Evolutionary conservation across 2,113 vertebrate species (phyloP).

Genomic region (Gallinago undulata): DNA sequence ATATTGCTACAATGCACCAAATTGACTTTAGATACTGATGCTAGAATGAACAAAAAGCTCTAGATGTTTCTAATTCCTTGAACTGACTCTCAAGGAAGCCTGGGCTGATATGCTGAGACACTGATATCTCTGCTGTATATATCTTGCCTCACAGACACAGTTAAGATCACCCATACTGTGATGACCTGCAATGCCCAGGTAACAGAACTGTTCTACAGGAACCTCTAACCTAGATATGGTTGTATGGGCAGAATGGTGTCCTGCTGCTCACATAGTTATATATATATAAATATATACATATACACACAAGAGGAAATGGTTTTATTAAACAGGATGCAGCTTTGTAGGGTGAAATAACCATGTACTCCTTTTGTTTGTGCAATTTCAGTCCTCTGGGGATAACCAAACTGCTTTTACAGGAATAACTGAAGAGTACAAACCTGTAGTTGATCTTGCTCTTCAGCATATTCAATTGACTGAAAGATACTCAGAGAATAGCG

Average conservation of each 20-base stretch:
- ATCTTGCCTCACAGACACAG: neutral
- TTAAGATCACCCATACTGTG: neutral
- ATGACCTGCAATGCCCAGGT: neutral
- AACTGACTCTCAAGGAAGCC: neutral
- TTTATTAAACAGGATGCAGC: neutral
- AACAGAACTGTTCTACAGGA: neutral
- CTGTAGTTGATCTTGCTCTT: conserved; percentile 94
- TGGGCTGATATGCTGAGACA: neutral
- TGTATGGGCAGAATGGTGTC: neutral
- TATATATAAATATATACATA: neutral
- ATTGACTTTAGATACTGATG: neutral
- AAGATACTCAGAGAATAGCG: conserved; percentile 91
- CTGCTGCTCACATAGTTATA: neutral
- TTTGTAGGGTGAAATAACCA: neutral
- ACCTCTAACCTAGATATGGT: neutral
- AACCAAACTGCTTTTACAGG: neutral
- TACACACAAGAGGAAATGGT: neutral
- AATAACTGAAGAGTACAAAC: conserved; percentile 67
- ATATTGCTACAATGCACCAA: neutral
- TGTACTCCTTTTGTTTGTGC: neutral
- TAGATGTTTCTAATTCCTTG: neutral
- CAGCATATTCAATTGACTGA: conserved; percentile 93
- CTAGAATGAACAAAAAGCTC: neutral
- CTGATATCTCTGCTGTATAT: neutral
- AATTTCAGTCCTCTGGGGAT: neutral